Conservation (phyloP, 2,113 vertebrate genomes). For the Anseranas semipalmata region DNA sequence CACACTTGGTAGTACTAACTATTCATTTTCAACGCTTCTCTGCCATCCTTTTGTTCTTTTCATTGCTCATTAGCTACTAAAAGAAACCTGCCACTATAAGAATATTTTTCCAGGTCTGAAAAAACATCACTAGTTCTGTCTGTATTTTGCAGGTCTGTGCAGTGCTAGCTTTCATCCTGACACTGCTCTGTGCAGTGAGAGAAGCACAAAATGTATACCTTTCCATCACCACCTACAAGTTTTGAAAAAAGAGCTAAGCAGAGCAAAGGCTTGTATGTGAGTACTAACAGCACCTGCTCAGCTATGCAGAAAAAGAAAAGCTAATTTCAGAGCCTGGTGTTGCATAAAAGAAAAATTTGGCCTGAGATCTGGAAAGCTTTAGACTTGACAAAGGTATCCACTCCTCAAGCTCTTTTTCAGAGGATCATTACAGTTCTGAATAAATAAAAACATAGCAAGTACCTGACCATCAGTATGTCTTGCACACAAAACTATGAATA, state of each 20-base stretch:
- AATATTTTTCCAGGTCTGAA: neutral
- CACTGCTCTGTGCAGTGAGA: neutral
- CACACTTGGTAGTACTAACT: neutral
- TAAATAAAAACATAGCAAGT: neutral
- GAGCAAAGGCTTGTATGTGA: neutral
- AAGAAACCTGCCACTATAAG: neutral
- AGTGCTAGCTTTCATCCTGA: neutral
- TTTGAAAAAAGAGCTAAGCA: neutral
- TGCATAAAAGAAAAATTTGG: neutral
- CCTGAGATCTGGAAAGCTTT: neutral
- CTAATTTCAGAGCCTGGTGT: neutral
- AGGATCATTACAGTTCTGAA: neutral
- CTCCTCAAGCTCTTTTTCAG: neutral
- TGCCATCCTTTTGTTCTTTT: neutral
- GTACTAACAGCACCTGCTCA: neutral
- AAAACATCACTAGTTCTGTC: neutral
- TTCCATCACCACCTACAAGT: conserved; percentile 11
- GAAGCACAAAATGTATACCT: neutral
- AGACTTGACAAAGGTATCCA: neutral
- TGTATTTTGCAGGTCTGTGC: neutral
- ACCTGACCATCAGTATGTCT: neutral
- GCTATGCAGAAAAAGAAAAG: neutral
- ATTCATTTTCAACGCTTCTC: neutral
- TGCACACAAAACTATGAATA: neutral
- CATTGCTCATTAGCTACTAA: neutral